A percentile compares a stretch with the other conserved stretches of the same genome.
phyloP scores from a whole-genome alignment of 2,888 invertebrate species.

The Polia nebulosa region DNA sequence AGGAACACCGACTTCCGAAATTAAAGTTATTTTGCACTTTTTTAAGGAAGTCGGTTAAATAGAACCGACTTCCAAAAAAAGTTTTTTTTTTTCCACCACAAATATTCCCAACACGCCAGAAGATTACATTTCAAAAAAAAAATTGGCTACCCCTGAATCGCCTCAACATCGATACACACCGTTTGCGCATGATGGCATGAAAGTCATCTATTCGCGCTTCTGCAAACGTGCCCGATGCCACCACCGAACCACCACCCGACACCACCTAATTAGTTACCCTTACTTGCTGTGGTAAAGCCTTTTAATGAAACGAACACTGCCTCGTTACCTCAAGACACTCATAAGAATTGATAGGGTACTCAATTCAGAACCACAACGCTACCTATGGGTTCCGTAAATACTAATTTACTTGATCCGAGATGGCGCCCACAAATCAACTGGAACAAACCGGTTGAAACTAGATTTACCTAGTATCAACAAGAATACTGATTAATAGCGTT shows the following conservation, averaged over 20 bases:
- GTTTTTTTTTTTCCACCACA: too few species aligned
- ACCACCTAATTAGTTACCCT: constrained; percentile 13
- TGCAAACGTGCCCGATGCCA: too few species aligned
- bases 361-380: constrained; percentile 15
- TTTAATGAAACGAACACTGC: constrained; percentile 9
- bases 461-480: constrained; percentile 32
- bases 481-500: constrained; percentile 43
- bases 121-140: too few species aligned
- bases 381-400: constrained; percentile 16
- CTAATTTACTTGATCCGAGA: constrained; percentile 21
- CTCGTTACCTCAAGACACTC: constrained; percentile 27
- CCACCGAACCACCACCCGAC: not conserved
- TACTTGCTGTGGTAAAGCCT: not conserved
- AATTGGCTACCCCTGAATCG: too few species aligned
- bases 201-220: too few species aligned
- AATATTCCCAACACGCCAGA: too few species aligned
- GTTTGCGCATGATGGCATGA: too few species aligned
- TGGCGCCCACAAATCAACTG: constrained; percentile 26
- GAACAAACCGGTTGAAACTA: constrained; percentile 32
- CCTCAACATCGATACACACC: too few species aligned
- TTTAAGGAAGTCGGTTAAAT: too few species aligned
- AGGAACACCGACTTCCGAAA: too few species aligned
- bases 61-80: too few species aligned
- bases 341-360: constrained; percentile 22
- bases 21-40: too few species aligned